Evolutionary conservation across 2,113 vertebrate genomes (phyloP).

Genomic region (Brachirus orientalis): DNA sequence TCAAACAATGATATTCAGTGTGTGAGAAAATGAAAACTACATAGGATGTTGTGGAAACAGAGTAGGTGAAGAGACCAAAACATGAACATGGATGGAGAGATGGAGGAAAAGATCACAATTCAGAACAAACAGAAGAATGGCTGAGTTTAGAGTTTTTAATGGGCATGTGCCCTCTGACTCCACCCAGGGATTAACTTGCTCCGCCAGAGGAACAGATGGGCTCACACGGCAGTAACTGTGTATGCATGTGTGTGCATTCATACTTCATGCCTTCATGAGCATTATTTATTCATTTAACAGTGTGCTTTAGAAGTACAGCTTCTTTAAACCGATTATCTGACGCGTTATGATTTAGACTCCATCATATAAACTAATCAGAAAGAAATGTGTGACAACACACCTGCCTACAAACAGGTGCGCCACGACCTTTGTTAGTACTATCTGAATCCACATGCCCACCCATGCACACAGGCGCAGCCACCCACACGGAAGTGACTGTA

Average conservation of each 20-base stretch:
- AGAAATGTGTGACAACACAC: background rate
- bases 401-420: background rate
- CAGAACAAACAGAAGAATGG: conserved; percentile 37
- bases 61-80: conserved; percentile 26
- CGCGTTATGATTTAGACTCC: background rate
- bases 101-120: conserved; percentile 31
- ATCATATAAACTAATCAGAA: conserved; percentile 20
- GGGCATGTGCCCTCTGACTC: conserved; percentile 65
- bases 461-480: conserved; percentile 21
- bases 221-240: conserved; percentile 63
- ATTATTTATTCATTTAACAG: conserved; percentile 59
- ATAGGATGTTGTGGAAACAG: conserved; percentile 13
- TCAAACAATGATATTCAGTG: conserved; percentile 13
- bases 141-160: conserved; percentile 63
- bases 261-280: conserved; percentile 64
- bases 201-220: conserved; percentile 79
- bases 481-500: conserved; percentile 42
- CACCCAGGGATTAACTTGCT: conserved; percentile 72
- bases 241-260: conserved; percentile 60
- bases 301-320: background rate
- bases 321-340: conserved; percentile 34
- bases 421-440: conserved; percentile 24
- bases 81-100: conserved; percentile 35
- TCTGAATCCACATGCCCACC: conserved; percentile 13
- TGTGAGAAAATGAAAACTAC: conserved; percentile 9